Evolutionary conservation across 1,140 invertebrate genomes (phyloP), one percentile per base, ranked within the genome.

Genomic region (Pogonus chalceus): DNA sequence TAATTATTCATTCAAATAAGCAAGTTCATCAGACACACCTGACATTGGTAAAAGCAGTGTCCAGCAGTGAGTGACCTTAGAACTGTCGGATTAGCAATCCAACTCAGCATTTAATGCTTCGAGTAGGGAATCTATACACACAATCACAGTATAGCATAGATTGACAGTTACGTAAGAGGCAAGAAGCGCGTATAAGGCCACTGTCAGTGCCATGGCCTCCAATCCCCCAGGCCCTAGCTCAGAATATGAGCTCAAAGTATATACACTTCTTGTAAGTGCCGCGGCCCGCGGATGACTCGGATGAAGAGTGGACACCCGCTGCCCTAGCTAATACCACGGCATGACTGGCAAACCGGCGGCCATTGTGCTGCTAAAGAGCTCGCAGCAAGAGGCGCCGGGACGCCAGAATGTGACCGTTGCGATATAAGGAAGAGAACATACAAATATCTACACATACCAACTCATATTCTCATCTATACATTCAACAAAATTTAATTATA

Each of bases 91-190:
- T 14, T 31, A 31, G 26, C 26, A 14, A 31, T n/a, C n/a, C n/a
- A n/a, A n/a, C n/a, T n/a, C n/a, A n/a, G n/a, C n/a, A n/a, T n/a
- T n/a, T n/a, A n/a, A n/a, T n/a, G n/a, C n/a, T n/a, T n/a, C n/a
- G n/a, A n/a, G n/a, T n/a, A n/a, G n/a, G n/a, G n/a, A n/a, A n/a
- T n/a, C n/a, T n/a, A n/a, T n/a, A n/a, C n/a, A n/a, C n/a, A 7
- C 7, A 31, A 31, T 14, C 26, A 31, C 26, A 7, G 4, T 4
- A 7, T 4, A 7, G 26, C 14, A 7, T 31, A 14, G 37, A 43
- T 43, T 43, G 37, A 43, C 37, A 43, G 37, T 43, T 43, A 43
- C 37, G 37, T 43, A 43, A 43, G 37, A 43, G 37, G 9, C n/a
- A n/a, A n/a, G n/a, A n/a, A n/a, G 9, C 37, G 26, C 26, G 14